Evolutionary conservation across 2,888 invertebrate genomes (phyloP), one percentile per base, ranked within the genome.

Genomic region (Cyrtodaria siliqua): DNA sequence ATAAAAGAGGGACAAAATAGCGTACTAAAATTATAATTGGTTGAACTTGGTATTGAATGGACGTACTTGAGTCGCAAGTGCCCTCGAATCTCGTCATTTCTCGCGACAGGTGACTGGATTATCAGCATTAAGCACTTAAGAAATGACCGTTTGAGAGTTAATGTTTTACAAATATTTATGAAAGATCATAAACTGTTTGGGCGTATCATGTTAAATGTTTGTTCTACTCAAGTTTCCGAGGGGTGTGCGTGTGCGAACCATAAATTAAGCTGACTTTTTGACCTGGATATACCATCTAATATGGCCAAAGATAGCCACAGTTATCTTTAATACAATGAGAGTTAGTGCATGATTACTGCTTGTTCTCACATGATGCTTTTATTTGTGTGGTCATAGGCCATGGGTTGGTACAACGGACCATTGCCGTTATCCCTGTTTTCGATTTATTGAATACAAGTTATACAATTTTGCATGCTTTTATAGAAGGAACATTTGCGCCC

Each of bases 101-200:
- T 74, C 79, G 74, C 79, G 74, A 70, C 73, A 79, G 49, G 60
- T 70, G 74, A 74, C 55, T 62, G 53, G 76, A 66, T 74, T 63
- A 71, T 71, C 71, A 63, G 71, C 40, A 63, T 61, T 57, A 53
- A 18, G 57, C 50, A 52, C 55, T 62, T 24, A 38, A 40, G 42
- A 49, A 71, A 57, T 63, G 64, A 49, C 24, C 42, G n/a, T 20
- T 23, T 27, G 63, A 64, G 63, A 59, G 57, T 59, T 71, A 63
- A 71, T 63, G 63, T 71, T 71, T 71, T 63, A 61, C 71, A 71
- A 71, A 71, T 71, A 71, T 71, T 71, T 71, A 71, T 71, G 63
- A 50, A 71, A 71, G 50, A 47, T 71, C 47, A 71, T 71, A 71
- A 71, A 71, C 50, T 29, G 42, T 70, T 50, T 14, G 40, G 16